These are phyloP conservation scores for Zonitis immaculata DNA, from an alignment of 2,888 invertebrate species.

Conservation along the genomic window DNA sequence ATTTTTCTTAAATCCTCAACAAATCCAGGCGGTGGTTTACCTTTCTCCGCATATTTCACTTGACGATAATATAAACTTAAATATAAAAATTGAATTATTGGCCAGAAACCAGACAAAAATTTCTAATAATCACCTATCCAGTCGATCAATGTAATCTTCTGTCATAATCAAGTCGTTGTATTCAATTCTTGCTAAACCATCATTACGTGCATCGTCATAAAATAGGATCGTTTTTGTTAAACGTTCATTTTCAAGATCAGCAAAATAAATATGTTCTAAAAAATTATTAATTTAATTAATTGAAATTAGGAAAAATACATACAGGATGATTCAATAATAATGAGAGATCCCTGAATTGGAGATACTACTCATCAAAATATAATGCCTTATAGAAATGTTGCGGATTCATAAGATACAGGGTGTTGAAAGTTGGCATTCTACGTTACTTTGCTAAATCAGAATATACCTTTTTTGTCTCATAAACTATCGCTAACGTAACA, in stretches of 20 bases:
- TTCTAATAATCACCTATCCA: constrained; percentile 44
- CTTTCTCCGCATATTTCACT: constrained; percentile 42
- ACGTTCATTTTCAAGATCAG: constrained; percentile 35
- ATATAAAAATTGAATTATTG: not conserved
- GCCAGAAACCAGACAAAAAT: not conserved
- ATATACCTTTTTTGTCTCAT: no score
- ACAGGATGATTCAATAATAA: no score
- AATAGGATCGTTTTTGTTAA: constrained; percentile 49
- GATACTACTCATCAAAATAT: no score
- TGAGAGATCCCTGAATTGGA: no score
- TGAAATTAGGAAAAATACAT: no score
- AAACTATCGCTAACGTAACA: no score
- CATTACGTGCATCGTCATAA: constrained; percentile 59
- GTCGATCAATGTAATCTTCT: constrained; percentile 56
- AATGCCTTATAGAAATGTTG: no score
- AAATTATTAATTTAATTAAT: no score
- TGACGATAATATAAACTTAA: constrained; percentile 43
- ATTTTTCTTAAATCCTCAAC: constrained; percentile 39
- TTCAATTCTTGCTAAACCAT: constrained; percentile 61
- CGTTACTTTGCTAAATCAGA: no score
- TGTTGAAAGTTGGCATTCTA: no score
- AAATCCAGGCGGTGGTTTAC: constrained; percentile 36
- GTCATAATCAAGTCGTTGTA: constrained; percentile 53
- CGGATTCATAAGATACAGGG: no score
- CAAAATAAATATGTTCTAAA: constrained; percentile 47